These are phyloP conservation scores for Gobio occitaniae DNA, from an alignment of 2,797 vertebrate genomes.

Conservation along the genomic window DNA sequence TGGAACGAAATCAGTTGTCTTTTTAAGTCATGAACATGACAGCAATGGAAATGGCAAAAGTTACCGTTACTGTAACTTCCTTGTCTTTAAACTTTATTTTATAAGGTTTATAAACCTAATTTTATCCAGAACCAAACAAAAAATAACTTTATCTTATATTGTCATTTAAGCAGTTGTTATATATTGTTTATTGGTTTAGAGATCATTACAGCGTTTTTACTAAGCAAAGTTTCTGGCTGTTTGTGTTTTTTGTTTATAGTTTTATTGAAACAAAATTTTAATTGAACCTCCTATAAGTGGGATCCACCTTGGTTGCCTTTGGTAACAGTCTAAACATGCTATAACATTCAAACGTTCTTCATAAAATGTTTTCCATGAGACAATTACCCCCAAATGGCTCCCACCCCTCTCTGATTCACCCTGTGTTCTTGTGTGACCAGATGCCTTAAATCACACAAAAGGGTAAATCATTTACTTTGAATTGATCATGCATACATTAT, in stretches of 20 bases:
- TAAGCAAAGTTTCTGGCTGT: neutral
- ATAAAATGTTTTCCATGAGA: slow-evolving; percentile 8
- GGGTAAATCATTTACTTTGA: slow-evolving; percentile 16
- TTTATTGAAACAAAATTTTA: neutral
- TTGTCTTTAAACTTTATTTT: neutral
- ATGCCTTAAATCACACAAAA: slow-evolving; percentile 2
- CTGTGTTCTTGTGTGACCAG: neutral
- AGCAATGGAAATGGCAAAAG: neutral
- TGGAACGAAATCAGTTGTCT: neutral
- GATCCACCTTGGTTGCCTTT: slow-evolving; percentile 7
- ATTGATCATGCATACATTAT: neutral
- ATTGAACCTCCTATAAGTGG: neutral
- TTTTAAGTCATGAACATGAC: neutral
- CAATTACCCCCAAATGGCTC: slow-evolving; percentile 7
- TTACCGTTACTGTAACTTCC: neutral
- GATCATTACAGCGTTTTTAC: neutral
- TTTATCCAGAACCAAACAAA: too few relatives aligned
- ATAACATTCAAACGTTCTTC: neutral
- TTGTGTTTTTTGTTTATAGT: neutral
- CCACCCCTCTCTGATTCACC: slow-evolving; percentile 17
- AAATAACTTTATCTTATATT: too few relatives aligned
- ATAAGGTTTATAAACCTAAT: too few relatives aligned
- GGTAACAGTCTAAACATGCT: slow-evolving; percentile 19
- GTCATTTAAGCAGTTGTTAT: too few relatives aligned
- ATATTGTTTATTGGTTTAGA: too few relatives aligned